Evolutionary conservation across 2,113 vertebrate genomes (phyloP).

Genomic region (Pithys albifrons): DNA sequence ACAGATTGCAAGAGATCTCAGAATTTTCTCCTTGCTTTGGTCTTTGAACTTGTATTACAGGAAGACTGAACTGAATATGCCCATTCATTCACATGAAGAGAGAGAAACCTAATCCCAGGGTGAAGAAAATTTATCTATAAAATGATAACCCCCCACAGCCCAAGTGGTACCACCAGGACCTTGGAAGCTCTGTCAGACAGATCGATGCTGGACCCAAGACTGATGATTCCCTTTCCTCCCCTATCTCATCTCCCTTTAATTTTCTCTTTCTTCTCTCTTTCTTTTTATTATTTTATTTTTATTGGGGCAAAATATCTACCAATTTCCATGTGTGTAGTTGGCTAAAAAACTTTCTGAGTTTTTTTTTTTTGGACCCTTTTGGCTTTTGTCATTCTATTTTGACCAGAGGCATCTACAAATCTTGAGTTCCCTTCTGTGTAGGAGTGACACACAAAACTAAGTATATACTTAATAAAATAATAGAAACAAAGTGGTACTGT

Average conservation of each 20-base stretch:
- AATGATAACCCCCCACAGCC: not conserved
- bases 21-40: not conserved
- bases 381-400: not conserved
- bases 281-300: not conserved
- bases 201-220: not conserved
- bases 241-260: not conserved
- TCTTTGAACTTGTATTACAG: not conserved
- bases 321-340: not conserved
- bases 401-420: fast-evolving
- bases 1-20: not conserved
- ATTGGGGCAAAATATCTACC: not conserved
- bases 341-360: not conserved
- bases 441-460: not conserved
- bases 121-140: fast-evolving
- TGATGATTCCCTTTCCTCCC: not conserved
- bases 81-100: not conserved
- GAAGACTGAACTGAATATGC: not conserved
- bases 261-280: not conserved
- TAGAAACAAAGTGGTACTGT: not conserved
- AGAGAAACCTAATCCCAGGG: not conserved
- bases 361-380: not conserved
- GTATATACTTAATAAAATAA: not conserved
- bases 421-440: not conserved
- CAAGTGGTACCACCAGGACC: not conserved
- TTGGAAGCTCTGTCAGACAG: not conserved